Conservation (phyloP, 2,797 vertebrate genomes). For the Scarus forsteni region DNA sequence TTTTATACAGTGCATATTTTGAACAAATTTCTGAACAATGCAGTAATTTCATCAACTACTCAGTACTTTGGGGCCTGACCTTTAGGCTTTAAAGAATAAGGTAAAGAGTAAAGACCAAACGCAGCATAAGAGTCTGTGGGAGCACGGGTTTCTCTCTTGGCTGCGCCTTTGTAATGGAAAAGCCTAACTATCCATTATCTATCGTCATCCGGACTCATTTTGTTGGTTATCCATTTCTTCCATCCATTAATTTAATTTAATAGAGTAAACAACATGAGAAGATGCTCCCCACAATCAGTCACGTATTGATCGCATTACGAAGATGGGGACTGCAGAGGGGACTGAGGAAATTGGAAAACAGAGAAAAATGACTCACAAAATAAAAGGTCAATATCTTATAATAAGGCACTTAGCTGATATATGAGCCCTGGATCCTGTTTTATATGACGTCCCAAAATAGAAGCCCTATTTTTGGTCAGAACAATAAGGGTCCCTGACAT, state of each 20-base stretch:
- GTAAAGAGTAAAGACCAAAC: no score
- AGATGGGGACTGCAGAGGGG: neutral
- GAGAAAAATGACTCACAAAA: neutral
- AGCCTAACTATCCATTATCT: slow-evolving; percentile 9
- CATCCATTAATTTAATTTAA: slow-evolving; percentile 27
- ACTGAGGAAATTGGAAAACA: slow-evolving; percentile 17
- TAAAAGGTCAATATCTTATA: neutral
- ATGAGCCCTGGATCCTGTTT: neutral
- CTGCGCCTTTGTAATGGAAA: slow-evolving; percentile 17
- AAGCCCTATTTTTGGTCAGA: no score
- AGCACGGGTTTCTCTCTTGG: neutral
- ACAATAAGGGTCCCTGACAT: no score
- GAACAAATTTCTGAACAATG: no score
- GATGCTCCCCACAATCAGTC: slow-evolving; percentile 6
- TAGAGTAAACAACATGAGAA: slow-evolving; percentile 16
- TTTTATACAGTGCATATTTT: no score
- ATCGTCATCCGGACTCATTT: slow-evolving; percentile 24
- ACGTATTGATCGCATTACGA: slow-evolving; percentile 15
- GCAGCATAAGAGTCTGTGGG: neutral
- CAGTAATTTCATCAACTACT: no score
- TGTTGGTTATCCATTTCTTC: slow-evolving; percentile 4
- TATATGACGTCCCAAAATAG: neutral
- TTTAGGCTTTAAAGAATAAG: no score
- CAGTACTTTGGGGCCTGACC: no score
- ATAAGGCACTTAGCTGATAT: neutral